phyloP scores from a whole-genome alignment of 1,140 invertebrate genomes.

The Hestina assimilis region DNA sequence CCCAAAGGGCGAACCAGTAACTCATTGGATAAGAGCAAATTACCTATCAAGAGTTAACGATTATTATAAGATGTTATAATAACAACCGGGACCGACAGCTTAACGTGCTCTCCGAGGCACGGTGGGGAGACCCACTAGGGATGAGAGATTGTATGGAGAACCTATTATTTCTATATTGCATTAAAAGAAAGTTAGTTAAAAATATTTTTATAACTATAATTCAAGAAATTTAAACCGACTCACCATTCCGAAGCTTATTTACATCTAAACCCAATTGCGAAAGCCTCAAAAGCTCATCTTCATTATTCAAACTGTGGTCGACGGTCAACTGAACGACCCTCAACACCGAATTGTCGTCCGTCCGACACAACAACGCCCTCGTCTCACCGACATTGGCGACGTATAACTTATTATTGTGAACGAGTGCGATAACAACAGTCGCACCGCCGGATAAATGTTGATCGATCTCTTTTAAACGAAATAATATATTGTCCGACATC shows the following conservation, averaged over 20 bases:
- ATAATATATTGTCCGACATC: constrained; percentile 80
- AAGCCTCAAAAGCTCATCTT: constrained; percentile 88
- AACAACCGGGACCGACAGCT: too few species aligned
- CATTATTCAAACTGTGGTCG: constrained; percentile 91
- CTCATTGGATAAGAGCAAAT: too few species aligned
- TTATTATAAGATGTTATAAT: too few species aligned
- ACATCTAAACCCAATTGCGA: constrained; percentile 85
- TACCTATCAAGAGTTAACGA: too few species aligned
- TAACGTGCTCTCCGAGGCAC: too few species aligned
- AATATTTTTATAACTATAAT: too few species aligned
- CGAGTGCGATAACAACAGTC: constrained; percentile 88
- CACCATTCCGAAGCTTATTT: constrained; percentile 82
- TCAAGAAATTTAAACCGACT: constrained; percentile 18
- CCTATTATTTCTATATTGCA: too few species aligned
- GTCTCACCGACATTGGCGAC: constrained; percentile 92
- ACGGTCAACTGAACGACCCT: constrained; percentile 89
- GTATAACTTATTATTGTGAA: constrained; percentile 86
- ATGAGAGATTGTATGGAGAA: too few species aligned
- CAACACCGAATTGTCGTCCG: constrained; percentile 88
- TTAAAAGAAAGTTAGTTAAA: too few species aligned
- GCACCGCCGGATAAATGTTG: constrained; percentile 85
- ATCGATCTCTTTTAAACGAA: constrained; percentile 82
- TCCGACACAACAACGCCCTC: constrained; percentile 89
- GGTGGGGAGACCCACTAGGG: too few species aligned
- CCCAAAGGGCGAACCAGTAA: too few species aligned